Evolutionary conservation across 2,797 vertebrate genomes (phyloP).

Genomic region (Eulemur mongoz): DNA sequence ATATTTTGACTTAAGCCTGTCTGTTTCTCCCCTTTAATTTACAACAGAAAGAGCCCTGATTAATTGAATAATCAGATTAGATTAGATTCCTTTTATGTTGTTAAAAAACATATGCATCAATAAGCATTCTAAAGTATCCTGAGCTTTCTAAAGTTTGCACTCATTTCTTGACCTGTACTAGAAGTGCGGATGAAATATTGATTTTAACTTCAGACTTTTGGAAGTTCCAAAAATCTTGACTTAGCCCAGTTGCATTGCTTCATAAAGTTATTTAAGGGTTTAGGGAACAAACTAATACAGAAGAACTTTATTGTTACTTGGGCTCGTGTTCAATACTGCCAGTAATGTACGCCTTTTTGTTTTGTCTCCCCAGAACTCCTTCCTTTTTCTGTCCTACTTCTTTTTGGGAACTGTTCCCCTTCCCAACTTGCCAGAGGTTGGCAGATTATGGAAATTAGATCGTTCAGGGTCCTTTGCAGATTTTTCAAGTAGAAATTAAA

Average conservation of each 20-base stretch:
- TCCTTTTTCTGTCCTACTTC: not conserved
- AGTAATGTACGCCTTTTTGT: not conserved
- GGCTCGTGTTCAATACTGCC: not conserved
- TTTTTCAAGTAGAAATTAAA: not conserved
- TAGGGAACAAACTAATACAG: not conserved
- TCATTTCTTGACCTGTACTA: not conserved
- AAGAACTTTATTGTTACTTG: not conserved
- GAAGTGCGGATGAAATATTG: not conserved
- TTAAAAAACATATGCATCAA: not conserved
- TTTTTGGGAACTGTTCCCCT: not conserved
- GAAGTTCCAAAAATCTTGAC: not conserved
- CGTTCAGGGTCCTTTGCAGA: not conserved
- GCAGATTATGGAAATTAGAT: not conserved
- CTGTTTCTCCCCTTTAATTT: not conserved
- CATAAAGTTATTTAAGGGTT: not conserved
- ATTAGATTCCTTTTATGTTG: not conserved
- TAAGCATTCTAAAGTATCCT: not conserved
- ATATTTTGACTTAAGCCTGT: not conserved
- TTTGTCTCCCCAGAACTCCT: not conserved
- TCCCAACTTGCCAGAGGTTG: not conserved
- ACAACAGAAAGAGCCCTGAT: not conserved
- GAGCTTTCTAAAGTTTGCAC: not conserved
- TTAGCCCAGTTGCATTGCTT: not conserved
- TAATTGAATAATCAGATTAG: not conserved
- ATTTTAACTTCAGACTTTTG: not conserved